Conservation (phyloP, 53 echinoderm and acorn worm genomes). For the Paracentrotus lividus region DNA sequence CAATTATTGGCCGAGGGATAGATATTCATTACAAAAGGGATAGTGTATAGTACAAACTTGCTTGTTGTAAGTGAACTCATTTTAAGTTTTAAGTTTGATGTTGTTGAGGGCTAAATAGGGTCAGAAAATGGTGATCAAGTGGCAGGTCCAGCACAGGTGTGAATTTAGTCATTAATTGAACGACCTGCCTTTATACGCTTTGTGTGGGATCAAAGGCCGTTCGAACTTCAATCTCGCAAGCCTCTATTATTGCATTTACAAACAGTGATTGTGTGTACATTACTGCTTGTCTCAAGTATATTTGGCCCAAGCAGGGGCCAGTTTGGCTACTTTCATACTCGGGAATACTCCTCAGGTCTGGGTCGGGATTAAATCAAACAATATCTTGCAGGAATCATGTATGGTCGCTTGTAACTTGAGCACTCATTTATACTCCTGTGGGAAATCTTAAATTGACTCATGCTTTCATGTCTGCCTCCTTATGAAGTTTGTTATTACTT, state of each 20-base stretch:
- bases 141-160: neutral
- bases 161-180: neutral
- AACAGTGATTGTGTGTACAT: constrained; percentile 54
- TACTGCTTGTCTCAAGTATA: constrained; percentile 33
- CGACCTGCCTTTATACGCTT: neutral
- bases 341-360: neutral
- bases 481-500: no score
- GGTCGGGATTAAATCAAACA: neutral
- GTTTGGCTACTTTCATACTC: constrained; percentile 7
- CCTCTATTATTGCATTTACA: constrained; percentile 50
- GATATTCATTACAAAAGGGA: neutral
- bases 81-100: neutral
- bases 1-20: no score
- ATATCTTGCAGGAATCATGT: no score
- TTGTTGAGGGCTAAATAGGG: neutral
- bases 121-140: neutral
- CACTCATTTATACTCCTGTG: no score
- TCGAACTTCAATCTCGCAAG: neutral
- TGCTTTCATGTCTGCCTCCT: no score
- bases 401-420: no score
- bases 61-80: neutral
- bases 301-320: constrained; percentile 14
- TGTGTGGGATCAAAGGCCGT: constrained; percentile 7
- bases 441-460: no score
- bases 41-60: neutral